Base-by-base conservation (phyloP, 2,113 vertebrate genomes). In the Canis aureus region DNA sequence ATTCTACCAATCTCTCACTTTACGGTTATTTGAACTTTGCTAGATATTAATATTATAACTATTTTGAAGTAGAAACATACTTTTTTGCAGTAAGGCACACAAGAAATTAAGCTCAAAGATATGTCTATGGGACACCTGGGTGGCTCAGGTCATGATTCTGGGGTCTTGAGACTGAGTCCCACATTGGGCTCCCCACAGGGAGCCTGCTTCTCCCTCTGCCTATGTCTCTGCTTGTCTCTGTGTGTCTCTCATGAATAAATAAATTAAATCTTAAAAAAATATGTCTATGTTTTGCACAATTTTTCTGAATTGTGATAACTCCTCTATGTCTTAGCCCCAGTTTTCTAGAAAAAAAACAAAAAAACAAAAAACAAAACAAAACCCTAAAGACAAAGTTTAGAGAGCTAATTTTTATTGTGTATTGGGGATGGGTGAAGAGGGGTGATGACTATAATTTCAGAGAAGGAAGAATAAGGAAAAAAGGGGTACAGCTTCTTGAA, bases 21-120 rank as follows among this genome's bases (percentile, higher is more conserved):
- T 59, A 23, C 53, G 15, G 53, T 64, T 93, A 84, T 71, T 92
- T 85, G 59, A 57, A 25, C 69, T 92, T 81, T 67, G 27, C 38
- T 92, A 94, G 51, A 59, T 57, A 88, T 29, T 85, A 85, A 60
- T 74, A 86, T 22, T 71, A 64, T 73, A 94, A 83, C 27, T 67
- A 55, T 81, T 84, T 51, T 79, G 35, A 92, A 25, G 27, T 53
- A 53, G 53, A 89, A 76, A 60, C 43, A 85, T 74, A 19, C 62
- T 27, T n/a, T 79, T 84, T 84, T 92, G 51, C 55, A 92, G 27
- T 62, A 92, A 84, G 29, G 27, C 12, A 49, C 57, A 43, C 32
- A 20, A 85, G 27, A 80, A 67, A 74, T 79, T 71, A 51, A 92
- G 80, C 3, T 57, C 57, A 69, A 73, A 71, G 27, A 12, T 62